A percentile compares a stretch with the other conserved stretches of the same genome.
Conservation (phyloP, 2,113 vertebrate species). For the Saguinus midas region DNA sequence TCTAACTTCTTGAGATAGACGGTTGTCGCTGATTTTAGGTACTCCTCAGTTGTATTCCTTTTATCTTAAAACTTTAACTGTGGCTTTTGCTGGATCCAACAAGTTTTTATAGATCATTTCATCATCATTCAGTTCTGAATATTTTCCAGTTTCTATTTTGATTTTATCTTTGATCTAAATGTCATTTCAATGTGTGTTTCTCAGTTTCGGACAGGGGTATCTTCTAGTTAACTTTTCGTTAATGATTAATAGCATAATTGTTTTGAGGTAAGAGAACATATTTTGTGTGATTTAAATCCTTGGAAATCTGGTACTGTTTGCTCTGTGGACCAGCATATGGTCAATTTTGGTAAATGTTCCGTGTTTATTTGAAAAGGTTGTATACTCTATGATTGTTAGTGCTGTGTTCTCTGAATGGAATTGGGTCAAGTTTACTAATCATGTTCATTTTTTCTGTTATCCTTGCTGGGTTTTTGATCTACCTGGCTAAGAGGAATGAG, state of each 20-base stretch:
- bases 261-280: neutral
- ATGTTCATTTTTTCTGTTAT: neutral
- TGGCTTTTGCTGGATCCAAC: neutral
- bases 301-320: neutral
- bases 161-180: neutral
- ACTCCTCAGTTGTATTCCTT: neutral
- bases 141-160: slow-evolving; percentile 1
- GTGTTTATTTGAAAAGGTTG: slow-evolving; percentile 2
- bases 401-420: neutral
- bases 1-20: neutral
- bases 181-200: neutral
- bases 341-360: neutral
- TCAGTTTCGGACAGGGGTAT: neutral
- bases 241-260: neutral
- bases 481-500: neutral
- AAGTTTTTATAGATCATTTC: neutral
- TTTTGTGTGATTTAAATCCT: neutral
- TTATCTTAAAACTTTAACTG: neutral
- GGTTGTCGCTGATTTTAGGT: neutral
- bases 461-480: neutral
- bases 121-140: neutral
- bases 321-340: neutral
- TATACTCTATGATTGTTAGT: neutral
- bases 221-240: slow-evolving; percentile 13
- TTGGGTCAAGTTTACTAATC: neutral